Conservation (phyloP, 2,797 vertebrate genomes). For the Leptoclinus maculatus region DNA sequence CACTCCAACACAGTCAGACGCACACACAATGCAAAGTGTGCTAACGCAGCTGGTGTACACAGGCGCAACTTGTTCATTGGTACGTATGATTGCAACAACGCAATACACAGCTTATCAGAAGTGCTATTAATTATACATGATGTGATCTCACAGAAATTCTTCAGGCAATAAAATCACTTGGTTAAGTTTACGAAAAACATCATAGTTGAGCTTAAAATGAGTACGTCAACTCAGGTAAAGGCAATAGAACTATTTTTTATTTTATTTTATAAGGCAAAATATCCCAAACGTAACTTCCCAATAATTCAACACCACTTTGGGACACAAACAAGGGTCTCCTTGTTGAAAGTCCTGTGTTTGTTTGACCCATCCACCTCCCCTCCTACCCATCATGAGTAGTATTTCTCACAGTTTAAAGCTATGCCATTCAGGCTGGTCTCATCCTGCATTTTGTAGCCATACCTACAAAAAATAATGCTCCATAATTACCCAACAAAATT, state of each 20-base stretch:
- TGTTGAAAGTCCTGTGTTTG: neutral
- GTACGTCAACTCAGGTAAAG: no score
- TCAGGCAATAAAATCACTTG: neutral
- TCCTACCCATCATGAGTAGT: no score
- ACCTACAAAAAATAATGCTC: neutral
- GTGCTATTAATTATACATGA: neutral
- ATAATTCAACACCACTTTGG: neutral
- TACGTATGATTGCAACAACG: conserved; percentile 8
- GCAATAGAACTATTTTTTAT: neutral
- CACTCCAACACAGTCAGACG: conserved; percentile 13
- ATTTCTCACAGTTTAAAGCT: no score
- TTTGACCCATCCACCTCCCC: no score
- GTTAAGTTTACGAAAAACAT: no score
- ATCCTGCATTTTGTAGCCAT: no score
- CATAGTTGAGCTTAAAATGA: no score
- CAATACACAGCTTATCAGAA: neutral
- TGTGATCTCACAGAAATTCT: neutral
- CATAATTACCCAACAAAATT: neutral
- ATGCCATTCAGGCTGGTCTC: no score
- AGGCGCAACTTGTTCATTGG: conserved; percentile 4
- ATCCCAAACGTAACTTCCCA: neutral
- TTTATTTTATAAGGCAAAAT: neutral
- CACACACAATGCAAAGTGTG: conserved; percentile 15
- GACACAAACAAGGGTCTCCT: neutral
- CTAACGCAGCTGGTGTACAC: conserved; percentile 44